phyloP scores from a whole-genome alignment of 2,113 vertebrate genomes.

The Coptodon bakossiorum region DNA sequence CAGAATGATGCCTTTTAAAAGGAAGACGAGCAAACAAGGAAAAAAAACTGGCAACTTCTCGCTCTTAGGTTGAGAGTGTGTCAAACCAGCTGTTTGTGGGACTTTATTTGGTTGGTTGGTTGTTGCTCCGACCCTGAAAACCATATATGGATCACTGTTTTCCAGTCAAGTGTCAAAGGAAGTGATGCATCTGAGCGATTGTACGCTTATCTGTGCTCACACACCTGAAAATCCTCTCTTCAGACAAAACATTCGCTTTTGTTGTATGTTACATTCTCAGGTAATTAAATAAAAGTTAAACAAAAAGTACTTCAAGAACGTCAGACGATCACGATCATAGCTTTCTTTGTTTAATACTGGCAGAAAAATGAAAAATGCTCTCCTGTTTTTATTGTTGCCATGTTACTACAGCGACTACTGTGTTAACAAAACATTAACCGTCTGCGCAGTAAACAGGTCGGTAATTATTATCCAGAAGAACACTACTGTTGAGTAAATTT shows the following conservation, averaged over 20 bases:
- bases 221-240: neutral
- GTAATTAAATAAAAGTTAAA: neutral
- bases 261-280: neutral
- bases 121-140: neutral
- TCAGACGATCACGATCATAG: rapidly evolving
- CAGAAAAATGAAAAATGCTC: neutral
- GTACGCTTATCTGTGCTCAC: neutral
- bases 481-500: neutral
- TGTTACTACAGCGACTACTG: neutral
- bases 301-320: neutral
- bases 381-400: neutral
- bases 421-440: slow-evolving; percentile 24
- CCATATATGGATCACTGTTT: neutral
- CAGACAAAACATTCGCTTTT: neutral
- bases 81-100: rapidly evolving
- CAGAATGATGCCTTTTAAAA: neutral
- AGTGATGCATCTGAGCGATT: neutral
- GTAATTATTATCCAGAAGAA: slow-evolving; percentile 10
- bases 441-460: neutral
- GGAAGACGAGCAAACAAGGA: neutral
- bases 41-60: neutral
- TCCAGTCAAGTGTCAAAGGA: neutral
- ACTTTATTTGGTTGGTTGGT: neutral
- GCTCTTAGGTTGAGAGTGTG: rapidly evolving
- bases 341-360: neutral